Percentiles rank a stretch among this genome's conserved stretches.
These are phyloP conservation scores for Plectropomus leopardus DNA, from an alignment of 2,113 vertebrate genomes.

Conservation along the genomic window DNA sequence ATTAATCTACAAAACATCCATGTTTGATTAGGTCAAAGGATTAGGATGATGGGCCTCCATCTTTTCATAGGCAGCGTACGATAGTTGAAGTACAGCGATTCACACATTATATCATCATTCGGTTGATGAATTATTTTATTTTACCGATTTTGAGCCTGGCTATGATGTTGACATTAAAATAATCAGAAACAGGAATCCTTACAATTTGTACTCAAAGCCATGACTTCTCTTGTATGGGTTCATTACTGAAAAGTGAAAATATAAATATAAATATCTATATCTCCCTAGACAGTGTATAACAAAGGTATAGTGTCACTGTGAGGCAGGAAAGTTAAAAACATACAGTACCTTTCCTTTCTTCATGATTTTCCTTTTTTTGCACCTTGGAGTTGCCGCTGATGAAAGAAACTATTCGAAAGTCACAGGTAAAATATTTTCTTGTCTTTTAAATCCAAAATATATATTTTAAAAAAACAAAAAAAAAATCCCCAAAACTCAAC, in stretches of 20 bases:
- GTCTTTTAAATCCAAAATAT: conserved; percentile 16
- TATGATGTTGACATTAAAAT: neutral
- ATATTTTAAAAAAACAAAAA: no score
- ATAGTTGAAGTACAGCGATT: neutral
- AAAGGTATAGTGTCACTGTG: neutral
- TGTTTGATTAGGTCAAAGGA: conserved; percentile 44
- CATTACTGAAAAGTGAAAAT: no score
- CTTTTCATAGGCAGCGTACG: neutral
- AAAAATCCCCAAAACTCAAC: neutral
- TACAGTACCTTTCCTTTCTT: conserved; percentile 97
- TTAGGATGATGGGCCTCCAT: conserved; percentile 35
- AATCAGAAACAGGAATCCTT: neutral
- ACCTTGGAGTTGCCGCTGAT: conserved; percentile 26
- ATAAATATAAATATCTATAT: no score
- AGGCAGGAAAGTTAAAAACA: conserved; percentile 33
- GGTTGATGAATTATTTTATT: neutral
- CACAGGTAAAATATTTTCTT: neutral
- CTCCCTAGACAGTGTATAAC: neutral
- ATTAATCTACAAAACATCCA: conserved; percentile 24
- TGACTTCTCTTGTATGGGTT: no score
- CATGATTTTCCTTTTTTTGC: conserved; percentile 82
- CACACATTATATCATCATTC: neutral
- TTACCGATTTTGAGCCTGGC: neutral
- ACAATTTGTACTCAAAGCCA: neutral
- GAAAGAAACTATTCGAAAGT: neutral